These are phyloP conservation scores for Anoncus sp. DNA, from an alignment of 2,888 invertebrate genomes.

Conservation along the genomic window DNA sequence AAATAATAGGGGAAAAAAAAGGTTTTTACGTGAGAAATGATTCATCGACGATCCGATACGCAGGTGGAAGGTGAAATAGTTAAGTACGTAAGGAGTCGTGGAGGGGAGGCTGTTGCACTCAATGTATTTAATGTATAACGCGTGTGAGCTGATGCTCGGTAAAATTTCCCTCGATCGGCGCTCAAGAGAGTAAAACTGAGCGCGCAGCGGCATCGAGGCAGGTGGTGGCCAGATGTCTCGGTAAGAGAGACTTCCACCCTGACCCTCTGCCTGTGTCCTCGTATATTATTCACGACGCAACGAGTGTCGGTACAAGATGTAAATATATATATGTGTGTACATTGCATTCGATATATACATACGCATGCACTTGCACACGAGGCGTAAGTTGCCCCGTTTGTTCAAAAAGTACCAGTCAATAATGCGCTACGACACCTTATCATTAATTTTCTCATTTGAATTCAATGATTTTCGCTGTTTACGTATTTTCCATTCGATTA, in stretches of 20 bases:
- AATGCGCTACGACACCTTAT: constrained; percentile 14
- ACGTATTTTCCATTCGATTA: neutral
- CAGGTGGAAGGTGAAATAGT: constrained; percentile 28
- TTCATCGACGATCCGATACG: constrained; percentile 16
- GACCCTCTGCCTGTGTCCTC: constrained; percentile 66
- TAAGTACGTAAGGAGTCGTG: neutral
- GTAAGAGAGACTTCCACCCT: constrained; percentile 76
- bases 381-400: constrained; percentile 28
- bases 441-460: neutral
- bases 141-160: constrained; percentile 43
- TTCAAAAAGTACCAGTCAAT: neutral
- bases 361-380: constrained; percentile 24
- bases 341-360: constrained; percentile 22
- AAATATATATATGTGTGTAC: constrained; percentile 49
- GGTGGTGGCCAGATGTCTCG: constrained; percentile 82
- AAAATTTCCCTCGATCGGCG: constrained; percentile 63
- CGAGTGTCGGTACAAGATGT: constrained; percentile 50
- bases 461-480: neutral
- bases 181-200: constrained; percentile 70
- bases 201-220: constrained; percentile 79
- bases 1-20: neutral
- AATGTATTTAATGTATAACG: constrained; percentile 30
- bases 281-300: constrained; percentile 46
- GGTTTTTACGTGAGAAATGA: constrained; percentile 22
- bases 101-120: constrained; percentile 35